phyloP scores from a whole-genome alignment of 2,797 vertebrate genomes.

The Nothura maculosa region DNA sequence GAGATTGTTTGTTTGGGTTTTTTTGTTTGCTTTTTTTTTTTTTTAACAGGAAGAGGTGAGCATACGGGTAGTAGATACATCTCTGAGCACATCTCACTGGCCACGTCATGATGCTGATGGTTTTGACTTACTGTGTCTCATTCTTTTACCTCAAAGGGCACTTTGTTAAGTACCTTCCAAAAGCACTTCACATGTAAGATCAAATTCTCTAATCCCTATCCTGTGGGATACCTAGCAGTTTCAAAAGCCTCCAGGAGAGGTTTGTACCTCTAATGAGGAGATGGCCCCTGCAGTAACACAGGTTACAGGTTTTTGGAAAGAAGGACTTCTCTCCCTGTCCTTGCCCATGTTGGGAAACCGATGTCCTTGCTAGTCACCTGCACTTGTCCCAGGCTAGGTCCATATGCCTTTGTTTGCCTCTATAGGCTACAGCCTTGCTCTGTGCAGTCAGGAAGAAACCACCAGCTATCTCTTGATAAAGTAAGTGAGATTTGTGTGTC shows the following conservation, averaged over 20 bases:
- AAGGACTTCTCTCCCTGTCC: neutral
- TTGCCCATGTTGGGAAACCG: neutral
- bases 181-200: neutral
- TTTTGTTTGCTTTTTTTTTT: neutral
- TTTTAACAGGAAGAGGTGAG: neutral
- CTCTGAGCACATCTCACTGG: neutral
- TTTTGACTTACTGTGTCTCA: neutral
- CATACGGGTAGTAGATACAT: neutral
- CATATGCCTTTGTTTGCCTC: neutral
- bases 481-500: neutral
- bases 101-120: neutral
- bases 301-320: neutral
- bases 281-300: neutral
- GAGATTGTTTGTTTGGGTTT: neutral
- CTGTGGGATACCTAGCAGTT: neutral
- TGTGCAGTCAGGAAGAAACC: neutral
- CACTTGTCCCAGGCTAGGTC: accelerated
- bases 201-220: neutral
- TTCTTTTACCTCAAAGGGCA: neutral
- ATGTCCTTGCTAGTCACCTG: neutral
- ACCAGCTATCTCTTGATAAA: neutral
- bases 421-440: neutral
- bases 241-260: neutral
- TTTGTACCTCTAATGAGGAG: neutral
- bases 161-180: neutral